These are phyloP conservation scores for Spea hammondii DNA, from an alignment of 2,797 vertebrate genomes.

Conservation along the genomic window DNA sequence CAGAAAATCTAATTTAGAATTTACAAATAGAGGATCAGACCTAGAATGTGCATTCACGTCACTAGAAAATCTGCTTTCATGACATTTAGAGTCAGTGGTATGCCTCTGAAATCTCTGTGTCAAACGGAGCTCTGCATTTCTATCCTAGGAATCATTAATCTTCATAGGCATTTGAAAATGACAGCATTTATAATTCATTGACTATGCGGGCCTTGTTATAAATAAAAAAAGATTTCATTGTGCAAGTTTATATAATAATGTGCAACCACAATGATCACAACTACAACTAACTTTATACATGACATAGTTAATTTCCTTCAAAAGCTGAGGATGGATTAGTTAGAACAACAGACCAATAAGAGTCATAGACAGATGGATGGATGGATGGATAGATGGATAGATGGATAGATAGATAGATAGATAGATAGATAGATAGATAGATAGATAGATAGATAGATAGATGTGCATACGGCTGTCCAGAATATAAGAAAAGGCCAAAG, in stretches of 20 bases:
- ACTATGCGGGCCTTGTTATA: conserved; percentile 11
- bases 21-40: conserved; percentile 55
- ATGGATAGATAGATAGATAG: no score
- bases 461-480: no score
- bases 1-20: conserved; percentile 54
- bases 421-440: no score
- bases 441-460: no score
- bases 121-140: conserved; percentile 30
- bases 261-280: not conserved
- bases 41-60: conserved; percentile 42
- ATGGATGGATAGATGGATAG: no score
- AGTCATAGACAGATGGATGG: no score
- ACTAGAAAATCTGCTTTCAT: conserved; percentile 43
- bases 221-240: not conserved
- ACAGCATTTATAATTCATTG: conserved; percentile 25
- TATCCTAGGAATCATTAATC: conserved; percentile 31
- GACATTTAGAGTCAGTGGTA: conserved; percentile 37
- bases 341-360: no score
- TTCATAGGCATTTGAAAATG: conserved; percentile 40
- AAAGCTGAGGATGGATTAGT: no score
- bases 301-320: no score
- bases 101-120: conserved; percentile 25
- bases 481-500: no score
- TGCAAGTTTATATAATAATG: not conserved
- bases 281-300: no score